Evolutionary conservation across 2,113 vertebrate genomes (phyloP), one percentile per base, ranked within the genome.

Genomic region (Caloenas nicobarica): DNA sequence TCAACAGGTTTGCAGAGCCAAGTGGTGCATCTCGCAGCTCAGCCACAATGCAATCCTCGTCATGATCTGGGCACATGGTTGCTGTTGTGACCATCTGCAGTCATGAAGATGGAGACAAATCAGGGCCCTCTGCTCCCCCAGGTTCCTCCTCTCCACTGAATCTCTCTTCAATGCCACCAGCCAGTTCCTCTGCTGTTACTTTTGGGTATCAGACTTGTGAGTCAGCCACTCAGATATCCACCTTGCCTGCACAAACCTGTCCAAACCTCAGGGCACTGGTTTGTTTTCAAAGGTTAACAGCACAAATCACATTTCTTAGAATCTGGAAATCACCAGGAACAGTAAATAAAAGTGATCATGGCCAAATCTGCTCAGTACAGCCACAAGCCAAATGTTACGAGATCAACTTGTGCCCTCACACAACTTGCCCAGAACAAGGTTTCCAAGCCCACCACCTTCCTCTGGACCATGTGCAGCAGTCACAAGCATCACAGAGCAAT

Each of bases 381-480:
- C 3, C 33, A 86, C 23, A 73, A 65, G 22, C 1, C 36, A 62
- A 12, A 8, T 31, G 21, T 26, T 51, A 36, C 0, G 0, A 50
- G 13, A 74, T n/a, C 46, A 81, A 18, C 14, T 46, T 31, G 12
- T 44, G 24, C 7, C 22, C 14, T 8, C 4, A 76, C 24, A 44
- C 15, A 54, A 28, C 13, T 11, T 69, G 34, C 24, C 44, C 57
- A 64, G 29, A 81, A 56, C 13, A 87, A 76, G 21, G 8, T 82
- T 79, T 81, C 48, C 51, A 81, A 87, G 62, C 7, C 58, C 14
- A 65, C 4, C 13, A 19, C 33, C 16, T n/a, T 65, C 29, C 8
- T 56, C 13, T 50, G 58, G 44, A 51, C 21, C 12, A 1, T 9
- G n/a, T 48, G 34, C 17, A 83, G 62, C 5, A 11, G 29, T 15